Evolutionary conservation across 1,140 invertebrate genomes (phyloP), one percentile per base, ranked within the genome.

Genomic region (Atta cephalotes): DNA sequence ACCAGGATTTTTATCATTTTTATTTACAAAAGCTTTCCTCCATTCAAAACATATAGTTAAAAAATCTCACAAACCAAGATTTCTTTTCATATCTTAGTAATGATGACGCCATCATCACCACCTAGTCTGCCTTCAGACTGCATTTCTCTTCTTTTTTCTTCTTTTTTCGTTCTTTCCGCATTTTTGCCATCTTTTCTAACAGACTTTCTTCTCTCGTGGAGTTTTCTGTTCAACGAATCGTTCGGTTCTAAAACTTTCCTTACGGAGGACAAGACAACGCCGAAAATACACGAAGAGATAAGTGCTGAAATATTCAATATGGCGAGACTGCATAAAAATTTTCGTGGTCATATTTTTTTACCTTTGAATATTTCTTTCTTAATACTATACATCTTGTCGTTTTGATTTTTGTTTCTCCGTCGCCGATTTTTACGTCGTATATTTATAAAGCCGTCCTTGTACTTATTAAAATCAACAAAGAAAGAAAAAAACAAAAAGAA

Each of bases 241-340:
- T 82, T 60, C 39, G 21, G 66, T 72, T 82, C 56, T 82, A 74
- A 82, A 82, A 62, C 78, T 53, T 80, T 18, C 63, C 31, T 70
- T 60, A 12, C 35, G 10, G n/a, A 6, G 25, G 25, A 58, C 21
- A 25, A 35, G 16, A 74, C 80, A 74, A 62, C 35, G 1, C 25
- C 68, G 25, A 82, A 82, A 35, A 82, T 35, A 72, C 28, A 21
- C 66, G 12, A 62, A 82, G 28, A 72, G 56, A 82, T 82, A 71
- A 70, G n/a, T 56, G 39, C 21, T 62, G 25, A 82, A 82, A 62
- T 82, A 82, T 62, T 82, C 68, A 74, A 72, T 72, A 60, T 31
- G 12, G 25, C 35, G 31, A 25, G 12, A 68, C 49, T 56, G 35
- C 49, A 21, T 21, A 21, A 9, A 49, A 49, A 82, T 72, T 10